Evolutionary conservation across 2,113 vertebrate species (phyloP), one percentile per base, ranked within the genome.

Genomic region (Rana temporaria): DNA sequence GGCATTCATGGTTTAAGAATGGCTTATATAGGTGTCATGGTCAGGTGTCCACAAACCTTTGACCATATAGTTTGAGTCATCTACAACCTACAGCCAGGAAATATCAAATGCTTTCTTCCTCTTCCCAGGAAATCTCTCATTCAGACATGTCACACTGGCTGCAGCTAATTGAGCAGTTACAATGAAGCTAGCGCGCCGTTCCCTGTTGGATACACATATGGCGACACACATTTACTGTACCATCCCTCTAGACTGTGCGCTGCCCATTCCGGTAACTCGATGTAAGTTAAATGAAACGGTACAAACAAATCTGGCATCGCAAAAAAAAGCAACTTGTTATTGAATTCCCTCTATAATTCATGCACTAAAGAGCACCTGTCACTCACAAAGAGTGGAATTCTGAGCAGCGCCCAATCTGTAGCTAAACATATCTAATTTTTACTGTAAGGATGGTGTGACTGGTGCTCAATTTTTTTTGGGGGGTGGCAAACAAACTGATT

Each of bases 101-200:
- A 30, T 30, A 30, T 30, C 26, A 30, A 48, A 48, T 48, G 12
- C 14, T 16, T 67, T 14, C 22, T 59, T 14, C 32, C 60, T 52
- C 22, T 65, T 64, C 75, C 60, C 75, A 78, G 75, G 38, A 78
- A 78, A 22, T 30, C 38, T 52, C 48, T 78, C 60, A 65, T 65
- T 42, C 42, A 26, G 60, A 65, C 32, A 65, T 78, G 75, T 64
- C 60, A 71, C 48, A 55, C 26, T 24, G 64, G 75, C 52, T 60
- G 34, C 62, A 62, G 73, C 73, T 76, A 76, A 76, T 76, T 62
- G 73, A 62, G 59, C 73, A 76, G 60, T 76, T 76, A 63, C 56
- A 42, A 24, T 76, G 60, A 76, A 76, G 59, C 34, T 76, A 14
- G 73, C 73, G 60, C 59, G 16, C 19, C 56, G 34, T 42, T 78